Percentiles rank a stretch among this genome's conserved stretches.
phyloP scores from a whole-genome alignment of 30 jellyfish, hydroid and myxozoan species.

The Pelagia noctiluca region DNA sequence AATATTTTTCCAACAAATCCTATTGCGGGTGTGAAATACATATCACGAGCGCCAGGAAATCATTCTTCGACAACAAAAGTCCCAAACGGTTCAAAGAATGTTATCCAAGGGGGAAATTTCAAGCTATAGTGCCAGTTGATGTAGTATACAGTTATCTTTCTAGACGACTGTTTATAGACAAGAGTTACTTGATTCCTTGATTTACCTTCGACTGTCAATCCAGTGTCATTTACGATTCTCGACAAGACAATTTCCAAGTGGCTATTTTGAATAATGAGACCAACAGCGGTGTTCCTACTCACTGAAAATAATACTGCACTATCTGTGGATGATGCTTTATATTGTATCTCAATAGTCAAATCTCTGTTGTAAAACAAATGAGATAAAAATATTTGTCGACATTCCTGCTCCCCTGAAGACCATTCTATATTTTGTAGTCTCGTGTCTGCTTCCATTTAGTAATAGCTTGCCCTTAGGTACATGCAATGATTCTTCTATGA shows the following conservation, averaged over 20 bases:
- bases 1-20: conserved; percentile 54
- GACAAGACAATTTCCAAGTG: conserved; percentile 46
- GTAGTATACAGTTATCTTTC: conserved; percentile 31
- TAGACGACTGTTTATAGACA: conserved; percentile 27
- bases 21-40: conserved; percentile 50
- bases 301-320: conserved; percentile 37
- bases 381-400: conserved; percentile 66
- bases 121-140: conserved; percentile 50
- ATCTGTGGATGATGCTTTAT: conserved; percentile 37
- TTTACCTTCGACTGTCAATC: conserved; percentile 12
- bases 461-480: conserved; percentile 24
- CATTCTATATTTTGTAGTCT: conserved; percentile 39
- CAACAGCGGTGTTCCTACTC: conserved; percentile 43
- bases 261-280: conserved; percentile 47
- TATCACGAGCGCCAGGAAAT: conserved; percentile 64
- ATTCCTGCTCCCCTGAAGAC: conserved; percentile 53
- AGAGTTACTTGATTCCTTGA: conserved; percentile 45
- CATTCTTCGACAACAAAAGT: conserved; percentile 68
- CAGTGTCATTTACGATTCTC: conserved; percentile 45
- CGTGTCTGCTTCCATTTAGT: conserved; percentile 28
- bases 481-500: conserved; percentile 39
- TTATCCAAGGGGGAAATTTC: conserved; percentile 52
- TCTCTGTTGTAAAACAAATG: conserved; percentile 26
- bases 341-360: conserved; percentile 50
- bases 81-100: conserved; percentile 53